Evolutionary conservation across 2,888 invertebrate genomes (phyloP), one percentile per base, ranked within the genome.

Genomic region (Mayetiola destructor): DNA sequence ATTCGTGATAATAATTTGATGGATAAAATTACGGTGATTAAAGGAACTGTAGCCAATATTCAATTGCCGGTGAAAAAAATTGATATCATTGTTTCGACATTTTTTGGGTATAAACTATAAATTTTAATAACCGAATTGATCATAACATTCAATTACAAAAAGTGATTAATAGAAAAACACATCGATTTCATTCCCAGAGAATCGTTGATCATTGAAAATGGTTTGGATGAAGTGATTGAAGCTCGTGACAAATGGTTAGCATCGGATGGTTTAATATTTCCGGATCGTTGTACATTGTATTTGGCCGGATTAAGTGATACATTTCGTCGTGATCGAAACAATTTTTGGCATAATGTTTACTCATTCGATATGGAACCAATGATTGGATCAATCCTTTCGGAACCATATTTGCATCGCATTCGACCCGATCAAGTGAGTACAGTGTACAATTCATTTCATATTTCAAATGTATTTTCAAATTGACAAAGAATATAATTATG

Each of bases 51-150:
- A 18, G 32, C 30, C 1, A 32, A 32, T 10, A 53, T 53, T 20
- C 8, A 14, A 29, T 53, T 53, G 53, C 53, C 53, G 1, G 32
- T 53, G 14, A 32, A 30, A 5, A 20, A 30, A 14, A 32, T 53
- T 9, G 53, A 53, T 20, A 53, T 53, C 10, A 53, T 53, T 53
- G 53, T 53, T 4, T 53, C 53, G 5, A 32, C 16, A 20, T 53
- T 30, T 30, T 20, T 53, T 10, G 53, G 53, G 32, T 53, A n/a
- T 6, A 3, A 10, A 16, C 23, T 32, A 8, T n/a, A n/a, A n/a
- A n/a, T n/a, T n/a, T n/a, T n/a, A n/a, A n/a, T n/a, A n/a, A n/a
- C n/a, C n/a, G n/a, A n/a, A n/a, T n/a, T n/a, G n/a, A n/a, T n/a
- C n/a, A n/a, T n/a, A n/a, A n/a, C n/a, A n/a, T n/a, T n/a, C n/a